A percentile compares a stretch with the other conserved stretches of the same genome.
Conservation (phyloP, 2,113 vertebrate genomes). For the Conger conger region DNA sequence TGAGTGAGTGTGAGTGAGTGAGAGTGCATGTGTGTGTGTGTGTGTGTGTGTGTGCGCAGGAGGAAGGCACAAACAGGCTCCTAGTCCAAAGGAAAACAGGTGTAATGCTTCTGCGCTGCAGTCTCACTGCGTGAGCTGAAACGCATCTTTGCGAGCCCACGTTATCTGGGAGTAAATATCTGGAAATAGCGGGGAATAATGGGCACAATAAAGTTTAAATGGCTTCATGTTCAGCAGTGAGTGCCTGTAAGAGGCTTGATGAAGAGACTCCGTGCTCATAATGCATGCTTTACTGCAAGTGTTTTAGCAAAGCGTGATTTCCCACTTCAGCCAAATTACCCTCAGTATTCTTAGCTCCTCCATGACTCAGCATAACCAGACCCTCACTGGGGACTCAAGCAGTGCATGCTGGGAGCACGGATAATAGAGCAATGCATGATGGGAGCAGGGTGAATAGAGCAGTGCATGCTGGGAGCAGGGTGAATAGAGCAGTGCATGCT, state of each 20-base stretch:
- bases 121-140: neutral
- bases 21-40: neutral
- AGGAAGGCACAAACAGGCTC: neutral
- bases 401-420: neutral
- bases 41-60: neutral
- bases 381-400: neutral
- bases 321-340: slow-evolving; percentile 30
- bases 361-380: slow-evolving; percentile 7
- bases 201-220: slow-evolving; percentile 23
- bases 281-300: slow-evolving; percentile 31
- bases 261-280: slow-evolving; percentile 28
- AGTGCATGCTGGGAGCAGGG: neutral
- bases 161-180: slow-evolving; percentile 31
- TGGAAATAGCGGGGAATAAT: slow-evolving; percentile 29
- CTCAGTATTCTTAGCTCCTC: neutral
- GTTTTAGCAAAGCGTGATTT: slow-evolving; percentile 33
- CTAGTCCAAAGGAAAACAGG: neutral
- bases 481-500: too few relatives aligned
- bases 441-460: neutral
- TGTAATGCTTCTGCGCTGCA: neutral
- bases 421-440: neutral
- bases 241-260: slow-evolving; percentile 31
- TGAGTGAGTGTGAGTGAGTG: neutral
- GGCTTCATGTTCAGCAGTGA: neutral
- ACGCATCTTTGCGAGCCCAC: neutral